Base-by-base conservation (phyloP, 2,888 invertebrate genomes). In the Idaea aversata region DNA sequence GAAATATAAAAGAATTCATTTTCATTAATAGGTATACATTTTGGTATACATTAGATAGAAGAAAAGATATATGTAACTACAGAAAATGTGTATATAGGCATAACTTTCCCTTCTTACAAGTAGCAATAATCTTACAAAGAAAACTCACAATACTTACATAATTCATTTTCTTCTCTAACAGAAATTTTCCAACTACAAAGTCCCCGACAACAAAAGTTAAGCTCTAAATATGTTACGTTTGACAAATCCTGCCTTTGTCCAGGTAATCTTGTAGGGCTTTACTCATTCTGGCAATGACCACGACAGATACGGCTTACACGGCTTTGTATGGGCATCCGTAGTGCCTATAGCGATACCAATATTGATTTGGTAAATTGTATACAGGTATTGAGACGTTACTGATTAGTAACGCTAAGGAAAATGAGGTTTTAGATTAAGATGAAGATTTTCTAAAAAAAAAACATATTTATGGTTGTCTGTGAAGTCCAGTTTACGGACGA, bases 261-360 rank as follows among this genome's bases (percentile, higher is more conserved):
- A 68, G 62, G 85, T 90, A 90, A 91, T 90, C 85, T 80, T 79
- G 64, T 70, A 75, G 75, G 68, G 75, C 77, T 72, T 81, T 80
- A 77, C 84, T 86, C 85, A 86, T 86, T 86, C 83, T 81, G 83
- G 78, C 84, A 75, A 75, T 80, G 82, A 77, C 47, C 47, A 70
- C 69, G 74, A 73, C 78, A 77, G 80, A 80, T 78, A 75, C 74
- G 74, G 78, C 82, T 83, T 79, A 78, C 74, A 63, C 67, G 84
- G 86, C 87, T 91, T 91, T 90, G 86, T 91, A 90, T 88, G 88
- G 91, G 91, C 88, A 92, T 90, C 83, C 77, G 75, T 91, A 88
- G 87, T 88, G 76, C 86, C 25, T 25, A 25, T 70, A 71, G 71
- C 74, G 83, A 84, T 85, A 85, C 77, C 63, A 61, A 57, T 57